Conservation (phyloP, 2,888 invertebrate genomes). For the Mesopsocus fuscifrons region DNA sequence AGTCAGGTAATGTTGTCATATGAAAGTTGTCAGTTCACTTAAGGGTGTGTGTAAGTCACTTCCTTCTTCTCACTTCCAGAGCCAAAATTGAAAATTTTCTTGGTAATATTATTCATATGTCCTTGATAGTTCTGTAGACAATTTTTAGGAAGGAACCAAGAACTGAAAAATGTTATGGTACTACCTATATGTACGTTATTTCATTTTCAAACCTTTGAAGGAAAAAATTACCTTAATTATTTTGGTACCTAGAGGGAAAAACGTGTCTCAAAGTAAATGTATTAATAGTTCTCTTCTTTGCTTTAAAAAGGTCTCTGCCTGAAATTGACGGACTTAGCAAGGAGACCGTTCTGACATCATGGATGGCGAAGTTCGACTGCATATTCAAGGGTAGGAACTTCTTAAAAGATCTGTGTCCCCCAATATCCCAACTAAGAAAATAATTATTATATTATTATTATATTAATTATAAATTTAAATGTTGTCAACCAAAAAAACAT, state of each 20-base stretch:
- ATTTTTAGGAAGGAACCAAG: background rate
- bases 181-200: slow-evolving; percentile 10
- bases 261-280: too few species aligned
- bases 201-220: too few species aligned
- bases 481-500: background rate
- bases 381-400: slow-evolving; percentile 91
- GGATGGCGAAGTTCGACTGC: slow-evolving; percentile 99
- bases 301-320: slow-evolving; percentile 91
- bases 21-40: too few species aligned
- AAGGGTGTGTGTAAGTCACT: too few species aligned
- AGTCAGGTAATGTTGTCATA: slow-evolving; percentile 54
- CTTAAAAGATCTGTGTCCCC: slow-evolving; percentile 16
- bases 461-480: background rate
- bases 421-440: slow-evolving; percentile 1
- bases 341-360: slow-evolving; percentile 95
- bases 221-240: too few species aligned
- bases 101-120: too few species aligned
- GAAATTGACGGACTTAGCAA: slow-evolving; percentile 99
- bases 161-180: background rate
- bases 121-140: background rate
- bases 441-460: background rate
- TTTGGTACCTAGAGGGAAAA: too few species aligned
- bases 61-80: too few species aligned
- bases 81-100: slow-evolving; percentile 9
- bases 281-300: too few species aligned